Base-by-base conservation (phyloP, 2,888 invertebrate species). In the Criorhina ranunculi region DNA sequence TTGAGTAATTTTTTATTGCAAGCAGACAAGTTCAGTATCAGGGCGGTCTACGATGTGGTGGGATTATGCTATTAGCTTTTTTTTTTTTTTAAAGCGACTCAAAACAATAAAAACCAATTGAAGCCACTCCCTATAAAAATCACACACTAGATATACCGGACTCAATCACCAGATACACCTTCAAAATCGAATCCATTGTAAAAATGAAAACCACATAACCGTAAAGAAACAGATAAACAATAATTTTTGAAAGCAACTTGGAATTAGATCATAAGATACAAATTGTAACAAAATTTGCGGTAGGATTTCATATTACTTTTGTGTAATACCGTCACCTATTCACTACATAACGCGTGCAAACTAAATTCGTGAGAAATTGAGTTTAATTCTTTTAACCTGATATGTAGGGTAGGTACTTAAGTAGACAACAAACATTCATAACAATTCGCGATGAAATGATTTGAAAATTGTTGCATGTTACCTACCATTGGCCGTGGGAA, bases 311-410 rank as follows among this genome's bases (percentile, higher is more conserved):
- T 15, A 44, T 35, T 40, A 33, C 17, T 33, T 66, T 46, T 53
- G 15, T 53, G 15, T n/a, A n/a, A 9, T 24, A 35, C 49, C 11
- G 51, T 24, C 40, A 53, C 51, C 73, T 62, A 69, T 55, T 35
- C 42, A 64, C 49, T 66, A 33, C 49, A 55, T 6, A 55, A 33
- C 44, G 42, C 29, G 57, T 70, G 35, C 69, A 64, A 70, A 33
- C 35, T 19, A 35, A 66, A 66, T 69, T 62, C 69, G 83, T 85
- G 83, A 79, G 83, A 85, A 85, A 70, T 75, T 33, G 31, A 46
- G 44, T 75, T 73, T 64, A 77, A 46, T 51, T 66, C 53, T 46
- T 69, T 76, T 55, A 64, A 69, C 62, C 76, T 51, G 67, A 66
- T 9, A 46, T 12, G n/a, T 19, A 35, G 9, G 12, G 17, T 19